These are phyloP conservation scores for Protaetia brevitarsis DNA, from an alignment of 1,140 invertebrate species.

Conservation along the genomic window DNA sequence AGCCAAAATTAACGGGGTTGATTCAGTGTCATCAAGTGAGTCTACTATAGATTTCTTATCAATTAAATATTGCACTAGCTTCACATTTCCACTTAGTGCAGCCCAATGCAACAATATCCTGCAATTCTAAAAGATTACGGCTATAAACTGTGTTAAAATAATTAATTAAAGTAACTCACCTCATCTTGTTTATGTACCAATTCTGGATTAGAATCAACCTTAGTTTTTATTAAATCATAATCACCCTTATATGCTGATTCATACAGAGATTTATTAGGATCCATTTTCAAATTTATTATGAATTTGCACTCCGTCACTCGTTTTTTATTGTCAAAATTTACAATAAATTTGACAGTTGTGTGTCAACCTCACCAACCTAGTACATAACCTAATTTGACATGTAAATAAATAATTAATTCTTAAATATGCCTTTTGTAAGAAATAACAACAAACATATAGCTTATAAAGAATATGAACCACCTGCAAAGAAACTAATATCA, in stretches of 20 bases:
- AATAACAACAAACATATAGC: background rate
- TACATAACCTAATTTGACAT: background rate
- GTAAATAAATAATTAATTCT: background rate
- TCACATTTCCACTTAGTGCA: slow-evolving; percentile 62
- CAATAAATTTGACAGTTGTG: no score
- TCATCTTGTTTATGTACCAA: slow-evolving; percentile 42
- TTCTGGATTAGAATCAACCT: slow-evolving; percentile 41
- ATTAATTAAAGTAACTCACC: slow-evolving; percentile 35
- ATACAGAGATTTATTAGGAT: slow-evolving; percentile 35
- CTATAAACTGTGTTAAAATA: no score
- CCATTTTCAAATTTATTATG: slow-evolving; percentile 28
- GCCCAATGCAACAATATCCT: slow-evolving; percentile 68
- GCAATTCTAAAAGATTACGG: slow-evolving; percentile 55
- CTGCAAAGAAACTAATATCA: slow-evolving; percentile 36
- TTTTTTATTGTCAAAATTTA: no score
- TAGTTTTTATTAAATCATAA: slow-evolving; percentile 40
- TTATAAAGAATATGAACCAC: slow-evolving; percentile 32
- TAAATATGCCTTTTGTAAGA: background rate
- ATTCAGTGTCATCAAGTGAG: slow-evolving; percentile 66
- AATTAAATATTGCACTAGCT: slow-evolving; percentile 62
- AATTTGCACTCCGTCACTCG: slow-evolving; percentile 1
- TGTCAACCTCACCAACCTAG: no score
- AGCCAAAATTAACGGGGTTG: slow-evolving; percentile 80
- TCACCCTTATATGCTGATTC: slow-evolving; percentile 48
- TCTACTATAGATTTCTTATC: slow-evolving; percentile 58